These are phyloP conservation scores for Sclerodermus sp. DNA, from an alignment of 2,888 invertebrate genomes.

Conservation along the genomic window DNA sequence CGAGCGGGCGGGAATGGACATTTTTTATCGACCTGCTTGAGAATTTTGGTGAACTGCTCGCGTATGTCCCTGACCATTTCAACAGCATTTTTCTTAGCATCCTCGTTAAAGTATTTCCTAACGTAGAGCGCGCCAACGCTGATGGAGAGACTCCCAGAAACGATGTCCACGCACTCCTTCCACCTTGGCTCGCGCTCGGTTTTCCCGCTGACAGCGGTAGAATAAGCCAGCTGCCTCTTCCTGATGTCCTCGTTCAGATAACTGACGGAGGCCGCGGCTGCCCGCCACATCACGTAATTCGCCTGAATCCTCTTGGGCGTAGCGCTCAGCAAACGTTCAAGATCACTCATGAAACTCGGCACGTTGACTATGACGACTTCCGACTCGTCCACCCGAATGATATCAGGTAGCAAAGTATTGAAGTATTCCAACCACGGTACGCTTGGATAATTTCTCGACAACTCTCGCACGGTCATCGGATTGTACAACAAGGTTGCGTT, in stretches of 20 bases:
- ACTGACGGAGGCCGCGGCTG: slow-evolving; percentile 77
- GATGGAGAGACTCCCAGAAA: slow-evolving; percentile 74
- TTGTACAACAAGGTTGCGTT: slow-evolving; percentile 92
- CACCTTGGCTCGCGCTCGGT: slow-evolving; percentile 85
- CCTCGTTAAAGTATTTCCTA: slow-evolving; percentile 82
- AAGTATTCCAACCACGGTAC: slow-evolving; percentile 84
- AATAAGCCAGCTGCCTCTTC: slow-evolving; percentile 77
- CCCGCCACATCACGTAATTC: slow-evolving; percentile 93
- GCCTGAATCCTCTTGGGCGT: slow-evolving; percentile 73
- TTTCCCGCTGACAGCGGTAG: slow-evolving; percentile 78
- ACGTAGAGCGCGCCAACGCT: slow-evolving; percentile 86
- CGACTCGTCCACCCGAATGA: slow-evolving; percentile 64
- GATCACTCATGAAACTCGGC: slow-evolving; percentile 74
- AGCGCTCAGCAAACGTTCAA: slow-evolving; percentile 65
- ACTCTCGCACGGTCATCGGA: slow-evolving; percentile 79
- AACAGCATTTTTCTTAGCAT: slow-evolving; percentile 78
- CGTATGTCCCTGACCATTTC: slow-evolving; percentile 89
- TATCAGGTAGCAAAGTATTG: slow-evolving; percentile 73
- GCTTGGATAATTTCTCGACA: slow-evolving; percentile 74
- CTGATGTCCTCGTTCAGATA: slow-evolving; percentile 80
- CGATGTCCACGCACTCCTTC: slow-evolving; percentile 88
- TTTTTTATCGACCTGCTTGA: slow-evolving; percentile 70
- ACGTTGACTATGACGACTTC: slow-evolving; percentile 86
- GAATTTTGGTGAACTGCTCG: slow-evolving; percentile 77
- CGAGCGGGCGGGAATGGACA: too few species aligned